phyloP scores from a whole-genome alignment of 2,113 vertebrate species.

The Xyliphius kryptos region DNA sequence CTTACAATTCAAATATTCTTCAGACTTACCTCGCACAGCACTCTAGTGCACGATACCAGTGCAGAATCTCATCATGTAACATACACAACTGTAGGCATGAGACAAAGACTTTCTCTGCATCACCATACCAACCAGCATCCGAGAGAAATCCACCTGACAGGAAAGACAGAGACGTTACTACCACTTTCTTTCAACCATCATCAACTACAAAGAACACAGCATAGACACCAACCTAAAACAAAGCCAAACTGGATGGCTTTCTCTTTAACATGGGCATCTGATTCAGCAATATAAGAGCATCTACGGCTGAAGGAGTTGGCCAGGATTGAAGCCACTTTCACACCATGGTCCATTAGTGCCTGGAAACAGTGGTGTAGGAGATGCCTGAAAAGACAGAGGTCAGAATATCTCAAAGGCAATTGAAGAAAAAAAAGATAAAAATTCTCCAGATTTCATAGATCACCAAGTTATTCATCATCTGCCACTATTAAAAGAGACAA shows the following conservation, averaged over 20 bases:
- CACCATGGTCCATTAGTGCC: slow-evolving; percentile 96
- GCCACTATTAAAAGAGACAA: too few species aligned
- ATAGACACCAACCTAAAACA: slow-evolving; percentile 73
- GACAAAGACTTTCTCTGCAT: slow-evolving; percentile 95
- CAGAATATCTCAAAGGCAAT: too few species aligned
- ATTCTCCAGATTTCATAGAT: too few species aligned
- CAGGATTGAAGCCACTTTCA: slow-evolving; percentile 94
- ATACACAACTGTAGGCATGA: slow-evolving; percentile 95
- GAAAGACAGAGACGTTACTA: slow-evolving; percentile 25
- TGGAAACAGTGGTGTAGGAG: slow-evolving; percentile 98
- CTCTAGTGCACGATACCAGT: slow-evolving; percentile 92
- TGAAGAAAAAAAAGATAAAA: neutral
- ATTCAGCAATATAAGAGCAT: slow-evolving; percentile 95
- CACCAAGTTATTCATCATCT: too few species aligned
- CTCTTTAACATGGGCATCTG: slow-evolving; percentile 90
- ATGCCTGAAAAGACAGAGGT: slow-evolving; percentile 68
- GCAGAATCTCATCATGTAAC: slow-evolving; percentile 91
- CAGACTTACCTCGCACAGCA: slow-evolving; percentile 96
- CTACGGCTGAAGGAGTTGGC: slow-evolving; percentile 95
- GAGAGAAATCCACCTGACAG: slow-evolving; percentile 87
- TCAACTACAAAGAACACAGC: neutral
- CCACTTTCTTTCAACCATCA: too few species aligned
- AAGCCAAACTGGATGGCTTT: slow-evolving; percentile 98
- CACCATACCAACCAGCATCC: slow-evolving; percentile 96
- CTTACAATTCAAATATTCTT: too few species aligned